Base-by-base conservation (phyloP, 1,140 invertebrate species). In the Paralvinella palmiformis region DNA sequence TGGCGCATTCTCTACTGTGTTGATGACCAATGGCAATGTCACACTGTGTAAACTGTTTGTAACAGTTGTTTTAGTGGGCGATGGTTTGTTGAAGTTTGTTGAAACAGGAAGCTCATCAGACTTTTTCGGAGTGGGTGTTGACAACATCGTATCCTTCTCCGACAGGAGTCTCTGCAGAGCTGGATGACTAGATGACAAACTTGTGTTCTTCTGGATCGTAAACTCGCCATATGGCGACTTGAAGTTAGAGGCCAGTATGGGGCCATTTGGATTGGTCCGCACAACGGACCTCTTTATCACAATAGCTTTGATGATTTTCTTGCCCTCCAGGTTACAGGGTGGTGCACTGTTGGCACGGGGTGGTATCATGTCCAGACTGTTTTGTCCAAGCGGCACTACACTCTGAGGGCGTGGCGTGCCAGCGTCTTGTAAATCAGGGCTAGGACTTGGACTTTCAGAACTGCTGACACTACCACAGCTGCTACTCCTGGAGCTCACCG, bases 351-450 rank as follows among this genome's bases (percentile, higher is more conserved):
- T 57, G 27, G 55, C 55, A 27, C 55, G 29, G 29, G 55, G 55
- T 15, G 55, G 55, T n/a, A 41, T 13, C n/a, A n/a, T n/a, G n/a
- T 10, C n/a, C 37, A 13, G 10, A 33, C 33, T 32, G 20, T 15
- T 20, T 2, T 3, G 24, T 6, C 35, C 55, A 4, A 32, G 17
- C 10, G 50, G 50, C 27, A 2, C 20, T 20, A 57, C 55, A 32
- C 55, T 57, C 27, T 32, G 29, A 32, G 55, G 55, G 27, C 55
- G 55, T 20, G 67, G 53, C 56, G 53, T 63, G 55, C 77, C 62
- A 17, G 73, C 74, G 24, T 73, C 71, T 55, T 78, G 73, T n/a
- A n/a, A n/a, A n/a, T n/a, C n/a, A n/a, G n/a, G n/a, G n/a, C n/a
- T n/a, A n/a, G n/a, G n/a, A n/a, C n/a, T n/a, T n/a, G n/a, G n/a